phyloP scores from a whole-genome alignment of 2,113 vertebrate species.

The Charadrius vociferus region DNA sequence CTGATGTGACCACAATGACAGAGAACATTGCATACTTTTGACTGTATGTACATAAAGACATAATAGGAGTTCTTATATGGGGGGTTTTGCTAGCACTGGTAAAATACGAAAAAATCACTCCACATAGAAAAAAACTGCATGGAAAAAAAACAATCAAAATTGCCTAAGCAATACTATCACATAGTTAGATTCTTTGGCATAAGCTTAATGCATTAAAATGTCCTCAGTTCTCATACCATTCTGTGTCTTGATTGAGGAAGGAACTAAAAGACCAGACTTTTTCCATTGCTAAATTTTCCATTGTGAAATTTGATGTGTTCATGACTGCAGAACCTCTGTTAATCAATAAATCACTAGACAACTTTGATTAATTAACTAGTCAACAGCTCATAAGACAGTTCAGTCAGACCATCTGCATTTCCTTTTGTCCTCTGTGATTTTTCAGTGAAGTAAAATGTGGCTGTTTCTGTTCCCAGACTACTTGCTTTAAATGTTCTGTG shows the following conservation, averaged over 20 bases:
- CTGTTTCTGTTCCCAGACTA: constrained; percentile 43
- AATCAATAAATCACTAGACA: constrained; percentile 60
- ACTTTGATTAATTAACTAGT: constrained; percentile 66
- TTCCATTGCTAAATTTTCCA: constrained; percentile 70
- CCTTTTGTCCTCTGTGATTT: constrained; percentile 49
- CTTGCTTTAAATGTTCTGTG: constrained; percentile 38
- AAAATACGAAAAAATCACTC: background rate
- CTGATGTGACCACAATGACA: background rate
- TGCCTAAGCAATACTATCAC: constrained; percentile 15
- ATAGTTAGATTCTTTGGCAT: constrained; percentile 20
- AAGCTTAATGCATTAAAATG: constrained; percentile 16
- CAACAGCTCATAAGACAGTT: constrained; percentile 58
- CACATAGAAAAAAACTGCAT: background rate
- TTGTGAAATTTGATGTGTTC: constrained; percentile 59
- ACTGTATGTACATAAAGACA: background rate
- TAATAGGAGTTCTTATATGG: background rate
- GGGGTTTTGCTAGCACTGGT: background rate
- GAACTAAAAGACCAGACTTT: constrained; percentile 50
- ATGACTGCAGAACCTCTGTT: constrained; percentile 43
- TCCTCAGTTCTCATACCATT: constrained; percentile 30
- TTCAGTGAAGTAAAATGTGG: constrained; percentile 1
- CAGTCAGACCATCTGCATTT: constrained; percentile 60
- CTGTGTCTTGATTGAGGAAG: constrained; percentile 45
- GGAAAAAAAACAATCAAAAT: constrained; percentile 20
- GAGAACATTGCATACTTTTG: background rate